Percentiles rank a stretch among this genome's conserved stretches.
These are phyloP conservation scores for Galago senegalensis DNA, from an alignment of 2,797 vertebrate species.

Conservation along the genomic window DNA sequence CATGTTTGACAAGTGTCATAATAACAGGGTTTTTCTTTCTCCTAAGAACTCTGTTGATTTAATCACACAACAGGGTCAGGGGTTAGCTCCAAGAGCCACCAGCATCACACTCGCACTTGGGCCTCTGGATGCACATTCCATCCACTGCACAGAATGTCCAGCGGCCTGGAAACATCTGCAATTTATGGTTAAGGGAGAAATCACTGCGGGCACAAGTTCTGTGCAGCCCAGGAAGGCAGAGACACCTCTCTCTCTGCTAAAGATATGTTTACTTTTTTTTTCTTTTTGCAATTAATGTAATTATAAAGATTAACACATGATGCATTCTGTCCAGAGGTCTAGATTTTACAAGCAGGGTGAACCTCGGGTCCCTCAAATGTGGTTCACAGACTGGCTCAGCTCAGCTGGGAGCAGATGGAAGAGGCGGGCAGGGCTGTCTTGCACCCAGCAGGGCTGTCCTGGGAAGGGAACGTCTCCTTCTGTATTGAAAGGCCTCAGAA, in stretches of 20 bases:
- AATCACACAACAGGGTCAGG: not conserved
- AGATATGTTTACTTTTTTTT: not conserved
- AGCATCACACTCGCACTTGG: not conserved
- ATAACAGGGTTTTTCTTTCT: not conserved
- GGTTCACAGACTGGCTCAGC: not conserved
- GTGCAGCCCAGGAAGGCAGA: not conserved
- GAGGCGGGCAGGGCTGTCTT: accelerated
- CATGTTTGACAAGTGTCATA: not conserved
- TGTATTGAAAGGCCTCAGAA: not conserved
- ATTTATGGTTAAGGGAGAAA: not conserved
- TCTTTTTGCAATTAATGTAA: not conserved
- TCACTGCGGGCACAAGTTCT: accelerated
- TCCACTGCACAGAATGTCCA: not conserved
- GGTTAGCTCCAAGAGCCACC: not conserved
- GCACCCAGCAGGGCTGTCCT: not conserved
- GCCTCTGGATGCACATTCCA: not conserved
- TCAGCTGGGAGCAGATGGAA: too few species aligned
- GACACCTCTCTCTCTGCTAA: not conserved
- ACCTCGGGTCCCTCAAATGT: accelerated
- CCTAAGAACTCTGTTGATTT: not conserved
- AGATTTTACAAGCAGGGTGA: not conserved
- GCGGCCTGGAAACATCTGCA: accelerated
- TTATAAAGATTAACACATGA: not conserved
- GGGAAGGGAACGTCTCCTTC: not conserved
- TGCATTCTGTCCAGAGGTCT: not conserved